These are phyloP conservation scores for Amphiprion percula DNA, from an alignment of 2,113 vertebrate species.

Conservation along the genomic window DNA sequence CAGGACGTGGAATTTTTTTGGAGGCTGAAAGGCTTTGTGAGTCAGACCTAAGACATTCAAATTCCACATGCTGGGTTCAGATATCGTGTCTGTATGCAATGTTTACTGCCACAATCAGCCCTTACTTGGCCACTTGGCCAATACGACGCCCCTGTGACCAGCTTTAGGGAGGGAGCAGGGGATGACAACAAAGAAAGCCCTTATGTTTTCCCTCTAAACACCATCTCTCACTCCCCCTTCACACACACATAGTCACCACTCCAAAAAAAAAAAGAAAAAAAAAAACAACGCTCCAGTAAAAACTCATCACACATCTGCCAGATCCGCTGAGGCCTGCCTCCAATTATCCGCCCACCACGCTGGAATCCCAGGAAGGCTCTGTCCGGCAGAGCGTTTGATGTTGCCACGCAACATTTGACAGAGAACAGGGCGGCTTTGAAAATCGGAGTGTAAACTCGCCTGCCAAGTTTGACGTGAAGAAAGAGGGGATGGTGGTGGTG, in stretches of 20 bases:
- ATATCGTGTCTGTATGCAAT: constrained; percentile 81
- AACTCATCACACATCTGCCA: constrained; percentile 83
- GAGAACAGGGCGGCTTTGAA: constrained; percentile 84
- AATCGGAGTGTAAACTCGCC: constrained; percentile 80
- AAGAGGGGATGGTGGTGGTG: constrained; percentile 61
- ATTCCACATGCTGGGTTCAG: constrained; percentile 83
- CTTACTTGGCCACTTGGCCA: constrained; percentile 70
- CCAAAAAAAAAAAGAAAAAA: constrained; percentile 28
- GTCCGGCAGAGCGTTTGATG: constrained; percentile 83
- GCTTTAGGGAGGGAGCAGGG: constrained; percentile 65
- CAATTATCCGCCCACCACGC: constrained; percentile 83
- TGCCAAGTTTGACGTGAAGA: constrained; percentile 83
- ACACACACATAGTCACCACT: constrained; percentile 53
- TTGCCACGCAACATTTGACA: constrained; percentile 84
- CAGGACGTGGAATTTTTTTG: constrained; percentile 60
- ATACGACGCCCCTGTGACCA: constrained; percentile 71
- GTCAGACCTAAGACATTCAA: constrained; percentile 79
- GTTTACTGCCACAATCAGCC: constrained; percentile 77
- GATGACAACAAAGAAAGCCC: constrained; percentile 79
- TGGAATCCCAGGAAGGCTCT: constrained; percentile 82
- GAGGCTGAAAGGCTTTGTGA: constrained; percentile 76
- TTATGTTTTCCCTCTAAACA: constrained; percentile 78
- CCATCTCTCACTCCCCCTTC: constrained; percentile 42
- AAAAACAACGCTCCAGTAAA: constrained; percentile 72
- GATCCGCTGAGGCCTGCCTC: constrained; percentile 81